Percentiles rank a stretch among this genome's conserved stretches.
Evolutionary conservation across 2,113 vertebrate genomes (phyloP).

Genomic region (Malurus cyaneus): DNA sequence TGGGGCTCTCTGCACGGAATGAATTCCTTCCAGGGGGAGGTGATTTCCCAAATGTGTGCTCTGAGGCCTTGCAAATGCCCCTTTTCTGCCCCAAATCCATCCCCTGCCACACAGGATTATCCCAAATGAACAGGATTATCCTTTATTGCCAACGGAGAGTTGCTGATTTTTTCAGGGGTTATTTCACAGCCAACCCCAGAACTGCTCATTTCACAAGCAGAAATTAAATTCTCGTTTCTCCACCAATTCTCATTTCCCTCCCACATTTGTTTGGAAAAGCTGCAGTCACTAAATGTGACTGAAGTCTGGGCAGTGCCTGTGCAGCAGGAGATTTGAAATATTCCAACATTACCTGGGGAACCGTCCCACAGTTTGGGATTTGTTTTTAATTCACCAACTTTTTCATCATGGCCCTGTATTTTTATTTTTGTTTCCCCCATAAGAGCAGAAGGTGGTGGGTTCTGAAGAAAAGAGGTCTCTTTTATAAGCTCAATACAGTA

Average conservation of each 20-base stretch:
- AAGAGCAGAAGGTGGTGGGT: constrained; percentile 10
- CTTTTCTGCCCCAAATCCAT: background rate
- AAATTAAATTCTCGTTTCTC: background rate
- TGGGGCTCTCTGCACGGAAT: background rate
- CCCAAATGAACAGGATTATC: background rate
- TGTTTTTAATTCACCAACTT: background rate
- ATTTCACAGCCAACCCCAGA: background rate
- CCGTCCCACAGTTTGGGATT: background rate
- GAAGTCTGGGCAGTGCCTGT: background rate
- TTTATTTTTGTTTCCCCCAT: background rate
- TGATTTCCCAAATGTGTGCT: rapidly evolving
- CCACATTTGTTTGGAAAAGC: background rate
- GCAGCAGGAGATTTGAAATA: background rate
- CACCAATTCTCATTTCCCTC: background rate
- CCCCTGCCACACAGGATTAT: background rate
- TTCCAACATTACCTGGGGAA: background rate
- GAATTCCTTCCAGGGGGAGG: background rate
- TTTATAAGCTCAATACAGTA: constrained; percentile 73
- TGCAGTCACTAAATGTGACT: background rate
- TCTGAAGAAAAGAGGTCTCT: constrained; percentile 74
- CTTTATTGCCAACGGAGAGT: background rate
- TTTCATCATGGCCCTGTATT: background rate
- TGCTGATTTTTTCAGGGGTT: background rate
- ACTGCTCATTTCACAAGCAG: background rate
- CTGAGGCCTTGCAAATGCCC: background rate